phyloP scores from a whole-genome alignment of 1,140 invertebrate genomes.

The Brachionus paranguensis region DNA sequence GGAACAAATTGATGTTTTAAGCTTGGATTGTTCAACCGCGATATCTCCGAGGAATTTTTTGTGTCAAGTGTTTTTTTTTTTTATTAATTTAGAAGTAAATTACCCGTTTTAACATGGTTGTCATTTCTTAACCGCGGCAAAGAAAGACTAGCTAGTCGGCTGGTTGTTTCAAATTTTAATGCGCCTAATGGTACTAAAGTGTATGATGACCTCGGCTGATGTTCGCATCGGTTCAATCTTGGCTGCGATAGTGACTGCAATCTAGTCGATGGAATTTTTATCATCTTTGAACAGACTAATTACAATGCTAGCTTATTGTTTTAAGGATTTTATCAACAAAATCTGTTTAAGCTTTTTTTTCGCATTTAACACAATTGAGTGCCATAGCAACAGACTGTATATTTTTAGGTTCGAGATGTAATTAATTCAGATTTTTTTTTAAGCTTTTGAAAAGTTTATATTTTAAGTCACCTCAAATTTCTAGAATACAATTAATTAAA shows the following conservation, averaged over 20 bases:
- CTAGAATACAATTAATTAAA: not conserved
- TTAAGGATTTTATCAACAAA: not conserved
- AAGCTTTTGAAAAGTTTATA: not conserved
- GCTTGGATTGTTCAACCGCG: not conserved
- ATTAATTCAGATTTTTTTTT: not conserved
- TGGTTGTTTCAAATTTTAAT: not conserved
- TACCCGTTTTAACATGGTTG: conserved; percentile 6
- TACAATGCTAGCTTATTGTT: not conserved
- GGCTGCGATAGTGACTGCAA: not conserved
- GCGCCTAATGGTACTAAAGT: not conserved
- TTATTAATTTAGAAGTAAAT: not conserved
- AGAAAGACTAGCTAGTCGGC: not conserved
- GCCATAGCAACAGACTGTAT: conserved; percentile 34
- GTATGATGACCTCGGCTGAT: not conserved
- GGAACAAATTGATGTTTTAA: not conserved
- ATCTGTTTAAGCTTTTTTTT: conserved; percentile 10
- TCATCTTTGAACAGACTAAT: not conserved
- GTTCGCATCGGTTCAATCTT: not conserved
- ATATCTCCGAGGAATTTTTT: not conserved
- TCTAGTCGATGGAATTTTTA: not conserved
- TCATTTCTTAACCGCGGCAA: conserved; percentile 4
- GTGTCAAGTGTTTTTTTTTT: not conserved
- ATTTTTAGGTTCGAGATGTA: not conserved
- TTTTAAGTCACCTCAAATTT: not conserved
- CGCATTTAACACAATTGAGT: not conserved